These are phyloP conservation scores for Patella pellucida DNA, from an alignment of 2,888 invertebrate species.

Conservation along the genomic window DNA sequence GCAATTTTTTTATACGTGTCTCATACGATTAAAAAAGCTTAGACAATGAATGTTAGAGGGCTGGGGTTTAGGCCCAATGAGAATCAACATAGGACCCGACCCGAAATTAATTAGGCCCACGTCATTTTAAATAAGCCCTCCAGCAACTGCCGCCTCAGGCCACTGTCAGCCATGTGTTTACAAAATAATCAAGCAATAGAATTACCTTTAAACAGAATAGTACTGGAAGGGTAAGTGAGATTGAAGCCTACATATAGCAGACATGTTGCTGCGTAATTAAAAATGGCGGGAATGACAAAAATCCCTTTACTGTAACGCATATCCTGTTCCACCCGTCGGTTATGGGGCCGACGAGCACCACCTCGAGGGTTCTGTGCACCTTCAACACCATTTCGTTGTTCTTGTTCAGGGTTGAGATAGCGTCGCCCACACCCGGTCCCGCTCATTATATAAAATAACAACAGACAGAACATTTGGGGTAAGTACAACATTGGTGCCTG, in stretches of 20 bases:
- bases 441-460: neutral
- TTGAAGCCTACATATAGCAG: conserved; percentile 35
- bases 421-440: too few species aligned
- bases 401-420: too few species aligned
- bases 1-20: too few species aligned
- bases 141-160: too few species aligned
- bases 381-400: neutral
- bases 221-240: conserved; percentile 36
- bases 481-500: neutral
- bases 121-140: too few species aligned
- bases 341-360: neutral
- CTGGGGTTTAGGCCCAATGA: too few species aligned
- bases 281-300: conserved; percentile 31
- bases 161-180: too few species aligned
- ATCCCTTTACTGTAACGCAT: conserved; percentile 15
- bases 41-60: too few species aligned
- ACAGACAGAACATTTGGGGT: neutral
- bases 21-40: too few species aligned
- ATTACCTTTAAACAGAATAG: conserved; percentile 36
- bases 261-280: conserved; percentile 26
- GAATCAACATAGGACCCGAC: too few species aligned
- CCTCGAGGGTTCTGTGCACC: neutral
- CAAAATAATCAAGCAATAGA: too few species aligned
- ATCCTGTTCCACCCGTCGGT: neutral
- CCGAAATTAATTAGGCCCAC: too few species aligned